Conservation (phyloP, 2,888 invertebrate species). For the Chymomyza procnemis region DNA sequence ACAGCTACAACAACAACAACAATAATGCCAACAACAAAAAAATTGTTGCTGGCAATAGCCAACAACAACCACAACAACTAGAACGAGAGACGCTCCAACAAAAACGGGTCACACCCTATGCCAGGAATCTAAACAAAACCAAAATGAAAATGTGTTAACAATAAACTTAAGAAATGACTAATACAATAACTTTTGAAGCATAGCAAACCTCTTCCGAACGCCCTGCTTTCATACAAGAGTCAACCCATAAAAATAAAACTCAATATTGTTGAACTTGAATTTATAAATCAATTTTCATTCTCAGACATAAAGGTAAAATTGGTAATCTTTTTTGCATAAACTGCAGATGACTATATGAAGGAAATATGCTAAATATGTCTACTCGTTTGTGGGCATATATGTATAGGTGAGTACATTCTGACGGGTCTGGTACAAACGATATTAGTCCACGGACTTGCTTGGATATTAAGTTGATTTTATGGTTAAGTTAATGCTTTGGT, state of each 20-base stretch:
- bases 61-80: slow-evolving; percentile 9
- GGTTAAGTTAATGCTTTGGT: no score
- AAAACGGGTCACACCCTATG: slow-evolving; percentile 21
- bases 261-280: not conserved
- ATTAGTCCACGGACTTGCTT: no score
- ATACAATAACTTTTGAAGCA: slow-evolving; percentile 22
- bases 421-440: no score
- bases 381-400: not conserved
- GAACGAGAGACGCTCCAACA: not conserved
- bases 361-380: not conserved
- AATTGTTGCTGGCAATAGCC: not conserved
- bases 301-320: not conserved
- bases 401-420: no score
- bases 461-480: no score
- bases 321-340: not conserved
- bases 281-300: not conserved
- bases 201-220: no score
- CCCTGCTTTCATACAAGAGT: not conserved
- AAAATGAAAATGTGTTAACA: slow-evolving; percentile 47
- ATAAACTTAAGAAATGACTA: slow-evolving; percentile 40
- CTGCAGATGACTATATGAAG: not conserved
- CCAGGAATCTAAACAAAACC: slow-evolving; percentile 12
- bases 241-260: not conserved
- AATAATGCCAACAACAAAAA: not conserved
- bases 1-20: slow-evolving; percentile 9